Percentiles rank a stretch among this genome's conserved stretches.
phyloP scores from a whole-genome alignment of 2,797 vertebrate species.

The Oreonectes daqikongensis region DNA sequence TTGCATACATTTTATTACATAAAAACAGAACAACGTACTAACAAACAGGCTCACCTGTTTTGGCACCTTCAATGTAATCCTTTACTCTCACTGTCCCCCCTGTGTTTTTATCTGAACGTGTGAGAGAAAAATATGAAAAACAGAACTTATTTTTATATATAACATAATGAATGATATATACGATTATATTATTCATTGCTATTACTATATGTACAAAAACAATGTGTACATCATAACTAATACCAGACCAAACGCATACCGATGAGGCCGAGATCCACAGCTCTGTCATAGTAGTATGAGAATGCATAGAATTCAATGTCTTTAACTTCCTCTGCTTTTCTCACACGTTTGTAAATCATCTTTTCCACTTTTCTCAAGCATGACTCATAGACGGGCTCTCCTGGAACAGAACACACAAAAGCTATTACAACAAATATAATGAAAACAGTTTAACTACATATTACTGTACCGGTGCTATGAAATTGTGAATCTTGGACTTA shows the following conservation, averaged over 20 bases:
- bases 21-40: background rate
- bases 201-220: background rate
- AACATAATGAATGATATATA: too few species aligned
- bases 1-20: background rate
- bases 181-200: background rate
- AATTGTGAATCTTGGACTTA: too few species aligned
- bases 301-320: constrained; percentile 87
- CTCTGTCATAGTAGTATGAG: constrained; percentile 91
- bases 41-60: constrained; percentile 74
- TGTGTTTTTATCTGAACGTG: constrained; percentile 73
- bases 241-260: constrained; percentile 76
- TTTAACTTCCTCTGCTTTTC: constrained; percentile 73
- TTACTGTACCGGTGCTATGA: too few species aligned
- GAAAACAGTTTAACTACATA: background rate
- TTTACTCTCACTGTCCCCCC: constrained; percentile 79
- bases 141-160: too few species aligned
- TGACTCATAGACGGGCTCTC: constrained; percentile 77
- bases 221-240: constrained; percentile 3
- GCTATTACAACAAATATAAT: background rate
- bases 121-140: too few species aligned
- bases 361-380: constrained; percentile 83
- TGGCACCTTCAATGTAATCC: constrained; percentile 82
- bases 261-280: constrained; percentile 81
- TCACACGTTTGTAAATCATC: constrained; percentile 82
- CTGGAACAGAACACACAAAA: constrained; percentile 60